Conservation (phyloP, 2,113 vertebrate species). For the Trematomus loennbergii region DNA sequence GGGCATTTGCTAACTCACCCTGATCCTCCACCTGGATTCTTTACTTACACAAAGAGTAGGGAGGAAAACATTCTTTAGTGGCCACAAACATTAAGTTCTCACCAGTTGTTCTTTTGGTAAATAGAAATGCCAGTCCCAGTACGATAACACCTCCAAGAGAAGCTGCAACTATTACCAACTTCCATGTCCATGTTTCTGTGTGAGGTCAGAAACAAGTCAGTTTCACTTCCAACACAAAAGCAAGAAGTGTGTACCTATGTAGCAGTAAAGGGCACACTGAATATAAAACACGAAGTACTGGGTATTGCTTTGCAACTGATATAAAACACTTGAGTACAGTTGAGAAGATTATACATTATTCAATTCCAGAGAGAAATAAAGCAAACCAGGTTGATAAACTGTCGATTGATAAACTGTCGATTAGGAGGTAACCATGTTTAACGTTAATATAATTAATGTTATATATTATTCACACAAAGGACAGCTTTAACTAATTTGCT, state of each 20-base stretch:
- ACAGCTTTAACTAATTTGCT: no score
- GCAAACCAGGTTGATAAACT: no score
- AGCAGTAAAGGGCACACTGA: no score
- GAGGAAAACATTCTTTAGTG: background rate
- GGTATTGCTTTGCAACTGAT: background rate
- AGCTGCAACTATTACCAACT: background rate
- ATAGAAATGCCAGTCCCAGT: conserved; percentile 14
- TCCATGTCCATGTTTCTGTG: conserved; percentile 18
- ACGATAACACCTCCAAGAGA: no score
- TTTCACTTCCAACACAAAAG: background rate
- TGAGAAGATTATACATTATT: background rate
- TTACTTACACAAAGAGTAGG: background rate
- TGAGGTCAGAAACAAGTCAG: background rate
- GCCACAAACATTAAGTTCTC: background rate
- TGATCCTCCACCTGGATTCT: background rate
- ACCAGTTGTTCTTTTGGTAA: conserved; percentile 31
- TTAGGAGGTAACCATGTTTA: no score
- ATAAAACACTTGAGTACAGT: background rate
- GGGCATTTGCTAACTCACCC: no score
- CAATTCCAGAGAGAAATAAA: background rate
- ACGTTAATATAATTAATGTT: no score
- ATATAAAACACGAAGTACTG: background rate
- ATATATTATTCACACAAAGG: no score
- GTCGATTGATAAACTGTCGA: no score
- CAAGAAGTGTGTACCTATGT: no score